Evolutionary conservation across 2,888 invertebrate species (phyloP).

Genomic region (Muschampia plurimacula): DNA sequence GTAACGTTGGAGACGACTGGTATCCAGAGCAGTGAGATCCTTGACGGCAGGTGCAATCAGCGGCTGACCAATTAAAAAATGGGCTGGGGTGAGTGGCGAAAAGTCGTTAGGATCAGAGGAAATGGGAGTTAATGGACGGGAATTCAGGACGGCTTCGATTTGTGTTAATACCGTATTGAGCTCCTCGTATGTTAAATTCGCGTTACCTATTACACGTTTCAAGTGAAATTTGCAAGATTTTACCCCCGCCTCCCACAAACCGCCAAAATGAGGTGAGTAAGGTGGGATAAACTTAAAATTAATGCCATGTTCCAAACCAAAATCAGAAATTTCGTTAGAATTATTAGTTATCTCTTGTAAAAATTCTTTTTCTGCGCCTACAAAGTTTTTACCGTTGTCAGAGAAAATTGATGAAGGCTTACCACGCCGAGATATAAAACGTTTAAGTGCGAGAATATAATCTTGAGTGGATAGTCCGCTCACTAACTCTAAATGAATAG

Average conservation of each 20-base stretch:
- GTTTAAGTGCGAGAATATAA: constrained; percentile 7
- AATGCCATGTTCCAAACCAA: not conserved
- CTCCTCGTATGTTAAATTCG: constrained; percentile 31
- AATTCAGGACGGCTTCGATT: constrained; percentile 42
- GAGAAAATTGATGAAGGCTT: not conserved
- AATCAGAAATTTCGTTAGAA: not conserved
- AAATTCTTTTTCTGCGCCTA: not conserved
- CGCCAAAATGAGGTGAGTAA: constrained; percentile 24
- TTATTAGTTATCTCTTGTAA: not conserved
- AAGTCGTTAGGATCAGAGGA: not conserved
- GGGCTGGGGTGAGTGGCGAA: not conserved
- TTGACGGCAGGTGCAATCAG: constrained; percentile 5
- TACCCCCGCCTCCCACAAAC: constrained; percentile 23
- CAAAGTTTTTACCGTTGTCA: constrained; percentile 1
- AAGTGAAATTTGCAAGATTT: constrained; percentile 10
- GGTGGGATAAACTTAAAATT: constrained; percentile 1
- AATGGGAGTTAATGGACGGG: constrained; percentile 23
- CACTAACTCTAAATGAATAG: constrained; percentile 10
- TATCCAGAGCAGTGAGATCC: not conserved
- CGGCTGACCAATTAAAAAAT: constrained; percentile 3
- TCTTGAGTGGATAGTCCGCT: not conserved
- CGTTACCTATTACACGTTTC: not conserved
- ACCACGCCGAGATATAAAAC: constrained; percentile 6
- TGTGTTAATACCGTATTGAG: constrained; percentile 35
- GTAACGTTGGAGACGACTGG: not conserved